phyloP scores from a whole-genome alignment of 1,140 invertebrate species.

The Bradynema listronoti region DNA sequence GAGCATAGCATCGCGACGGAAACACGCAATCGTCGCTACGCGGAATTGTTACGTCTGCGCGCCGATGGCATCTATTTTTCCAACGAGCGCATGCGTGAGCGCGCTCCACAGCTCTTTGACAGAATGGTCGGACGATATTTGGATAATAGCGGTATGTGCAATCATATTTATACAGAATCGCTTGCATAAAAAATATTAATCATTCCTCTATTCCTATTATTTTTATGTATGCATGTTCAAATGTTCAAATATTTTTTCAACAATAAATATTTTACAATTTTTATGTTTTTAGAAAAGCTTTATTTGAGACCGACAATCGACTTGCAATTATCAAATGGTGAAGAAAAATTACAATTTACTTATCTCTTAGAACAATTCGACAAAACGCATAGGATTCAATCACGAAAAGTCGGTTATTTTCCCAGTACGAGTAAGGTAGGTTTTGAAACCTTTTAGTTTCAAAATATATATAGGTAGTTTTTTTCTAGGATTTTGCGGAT shows the following conservation, averaged over 20 bases:
- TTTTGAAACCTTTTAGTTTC: too few relatives aligned
- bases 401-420: slow-evolving; percentile 35
- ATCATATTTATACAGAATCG: slow-evolving; percentile 28
- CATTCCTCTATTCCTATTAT: too few relatives aligned
- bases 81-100: slow-evolving; percentile 81
- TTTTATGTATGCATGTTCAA: too few relatives aligned
- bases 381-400: slow-evolving; percentile 57
- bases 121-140: slow-evolving; percentile 77
- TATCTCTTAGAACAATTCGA: slow-evolving; percentile 49
- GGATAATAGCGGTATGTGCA: slow-evolving; percentile 68
- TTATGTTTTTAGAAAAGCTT: slow-evolving; percentile 39
- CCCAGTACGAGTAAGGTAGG: too few relatives aligned
- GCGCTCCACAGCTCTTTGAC: slow-evolving; percentile 80
- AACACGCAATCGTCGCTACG: slow-evolving; percentile 70
- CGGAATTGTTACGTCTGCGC: slow-evolving; percentile 71
- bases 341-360: slow-evolving; percentile 36
- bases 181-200: slow-evolving; percentile 9
- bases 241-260: too few relatives aligned
- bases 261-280: background rate
- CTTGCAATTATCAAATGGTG: slow-evolving; percentile 20
- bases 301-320: slow-evolving; percentile 50
- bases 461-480: slow-evolving; percentile 4
- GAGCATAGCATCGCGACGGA: too few relatives aligned
- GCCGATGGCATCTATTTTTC: slow-evolving; percentile 73
- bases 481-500: slow-evolving; percentile 26